These are phyloP conservation scores for Coecobrya sp. DNA, from an alignment of 2,888 invertebrate genomes.

Conservation along the genomic window DNA sequence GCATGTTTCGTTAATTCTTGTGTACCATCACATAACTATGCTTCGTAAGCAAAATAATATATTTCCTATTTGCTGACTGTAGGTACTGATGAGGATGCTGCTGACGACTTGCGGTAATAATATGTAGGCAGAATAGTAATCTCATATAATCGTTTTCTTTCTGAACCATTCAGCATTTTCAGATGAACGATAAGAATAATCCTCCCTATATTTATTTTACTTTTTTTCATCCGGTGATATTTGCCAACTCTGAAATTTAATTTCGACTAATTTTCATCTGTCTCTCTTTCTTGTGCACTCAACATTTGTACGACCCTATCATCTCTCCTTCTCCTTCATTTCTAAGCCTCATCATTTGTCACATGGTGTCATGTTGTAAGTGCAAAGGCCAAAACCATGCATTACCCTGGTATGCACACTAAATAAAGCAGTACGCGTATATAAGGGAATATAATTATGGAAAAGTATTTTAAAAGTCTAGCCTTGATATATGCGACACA, in stretches of 20 bases:
- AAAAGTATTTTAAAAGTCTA: neutral
- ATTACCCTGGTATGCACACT: conserved; percentile 10
- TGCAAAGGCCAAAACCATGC: conserved; percentile 43
- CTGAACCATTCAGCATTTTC: neutral
- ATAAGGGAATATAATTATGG: conserved; percentile 16
- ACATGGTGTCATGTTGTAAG: conserved; percentile 57
- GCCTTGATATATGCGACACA: conserved; percentile 74
- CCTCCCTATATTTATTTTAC: conserved; percentile 19
- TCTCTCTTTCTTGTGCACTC: conserved; percentile 10
- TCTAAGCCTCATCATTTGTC: conserved; percentile 52
- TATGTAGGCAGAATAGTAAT: neutral
- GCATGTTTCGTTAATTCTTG: too few species aligned
- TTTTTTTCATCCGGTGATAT: conserved; percentile 13
- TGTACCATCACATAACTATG: neutral
- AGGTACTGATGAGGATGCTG: neutral
- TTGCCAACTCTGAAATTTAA: conserved; percentile 63
- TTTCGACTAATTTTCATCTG: conserved; percentile 56
- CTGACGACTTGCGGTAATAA: conserved; percentile 11
- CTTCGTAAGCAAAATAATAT: neutral
- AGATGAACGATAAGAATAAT: conserved; percentile 19
- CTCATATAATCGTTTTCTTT: conserved; percentile 7
- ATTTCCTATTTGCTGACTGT: neutral
- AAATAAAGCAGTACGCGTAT: neutral
- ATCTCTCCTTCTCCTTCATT: conserved; percentile 16
- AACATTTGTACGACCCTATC: conserved; percentile 56